These are phyloP conservation scores for Pavo muticus DNA, from an alignment of 2,113 vertebrate genomes.

Conservation along the genomic window DNA sequence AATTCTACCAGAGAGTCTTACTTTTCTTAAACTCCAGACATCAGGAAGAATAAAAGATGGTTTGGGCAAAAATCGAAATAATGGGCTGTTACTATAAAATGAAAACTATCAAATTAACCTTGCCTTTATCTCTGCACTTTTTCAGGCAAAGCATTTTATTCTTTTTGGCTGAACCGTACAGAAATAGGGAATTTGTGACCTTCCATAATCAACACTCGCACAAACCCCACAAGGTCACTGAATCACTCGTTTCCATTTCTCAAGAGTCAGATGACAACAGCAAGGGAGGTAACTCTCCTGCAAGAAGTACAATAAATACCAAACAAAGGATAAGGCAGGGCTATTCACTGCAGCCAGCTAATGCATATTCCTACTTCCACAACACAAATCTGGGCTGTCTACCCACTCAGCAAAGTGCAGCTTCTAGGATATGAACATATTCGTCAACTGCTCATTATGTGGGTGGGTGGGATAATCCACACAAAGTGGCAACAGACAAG, in stretches of 20 bases:
- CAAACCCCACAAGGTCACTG: fast-evolving
- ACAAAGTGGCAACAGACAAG: not conserved
- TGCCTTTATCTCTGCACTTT: not conserved
- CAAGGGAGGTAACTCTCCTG: not conserved
- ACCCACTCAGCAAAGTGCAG: not conserved
- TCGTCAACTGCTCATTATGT: not conserved
- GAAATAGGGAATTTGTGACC: not conserved
- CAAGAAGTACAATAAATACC: not conserved
- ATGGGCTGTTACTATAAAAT: not conserved
- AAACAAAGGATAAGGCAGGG: not conserved
- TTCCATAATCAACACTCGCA: not conserved
- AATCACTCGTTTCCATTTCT: not conserved
- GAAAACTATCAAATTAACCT: not conserved
- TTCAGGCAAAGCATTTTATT: not conserved
- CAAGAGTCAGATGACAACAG: not conserved
- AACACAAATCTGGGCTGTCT: not conserved
- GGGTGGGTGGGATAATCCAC: not conserved
- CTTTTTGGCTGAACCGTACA: not conserved
- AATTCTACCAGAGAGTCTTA: not conserved
- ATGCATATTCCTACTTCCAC: not conserved
- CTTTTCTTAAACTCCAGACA: not conserved
- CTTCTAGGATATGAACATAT: not conserved
- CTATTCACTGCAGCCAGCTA: not conserved
- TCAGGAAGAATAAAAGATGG: not conserved
- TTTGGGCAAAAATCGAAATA: not conserved